A percentile compares a stretch with the other conserved stretches of the same genome.
Conservation (phyloP, 2,113 vertebrate species). For the Pachypanchax playfairii region DNA sequence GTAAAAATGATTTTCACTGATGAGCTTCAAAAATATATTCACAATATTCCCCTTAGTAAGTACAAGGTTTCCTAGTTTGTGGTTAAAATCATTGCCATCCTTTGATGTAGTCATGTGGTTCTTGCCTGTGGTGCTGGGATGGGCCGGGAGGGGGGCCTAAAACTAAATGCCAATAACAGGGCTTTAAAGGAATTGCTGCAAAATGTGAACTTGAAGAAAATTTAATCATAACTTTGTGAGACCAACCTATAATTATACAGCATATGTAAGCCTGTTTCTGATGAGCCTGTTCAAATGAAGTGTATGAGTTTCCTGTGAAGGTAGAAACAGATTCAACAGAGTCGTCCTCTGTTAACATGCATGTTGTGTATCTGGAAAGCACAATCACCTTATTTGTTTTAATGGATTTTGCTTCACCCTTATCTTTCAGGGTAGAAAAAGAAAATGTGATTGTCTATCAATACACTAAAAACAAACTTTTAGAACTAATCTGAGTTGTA, state of each 20-base stretch:
- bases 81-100: slow-evolving; percentile 40
- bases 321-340: slow-evolving; percentile 1
- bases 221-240: neutral
- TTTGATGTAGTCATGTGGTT: slow-evolving; percentile 59
- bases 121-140: slow-evolving; percentile 58
- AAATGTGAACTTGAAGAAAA: slow-evolving; percentile 25
- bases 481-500: too few relatives aligned
- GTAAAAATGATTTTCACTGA: slow-evolving; percentile 6
- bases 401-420: neutral
- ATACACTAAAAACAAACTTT: too few relatives aligned
- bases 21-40: slow-evolving; percentile 28
- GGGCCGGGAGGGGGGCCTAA: slow-evolving; percentile 41
- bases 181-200: slow-evolving; percentile 23
- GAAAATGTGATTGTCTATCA: too few relatives aligned
- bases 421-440: too few relatives aligned
- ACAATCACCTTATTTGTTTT: neutral
- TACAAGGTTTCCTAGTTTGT: slow-evolving; percentile 45
- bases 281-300: slow-evolving; percentile 9
- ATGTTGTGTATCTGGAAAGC: neutral
- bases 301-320: neutral
- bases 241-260: slow-evolving; percentile 35
- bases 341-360: neutral
- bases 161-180: slow-evolving; percentile 53
- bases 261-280: slow-evolving; percentile 17
- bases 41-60: slow-evolving; percentile 35